Percentiles rank a stretch among this genome's conserved stretches.
These are phyloP conservation scores for Leptopilina boulardi DNA, from an alignment of 1,140 invertebrate genomes.

Conservation along the genomic window DNA sequence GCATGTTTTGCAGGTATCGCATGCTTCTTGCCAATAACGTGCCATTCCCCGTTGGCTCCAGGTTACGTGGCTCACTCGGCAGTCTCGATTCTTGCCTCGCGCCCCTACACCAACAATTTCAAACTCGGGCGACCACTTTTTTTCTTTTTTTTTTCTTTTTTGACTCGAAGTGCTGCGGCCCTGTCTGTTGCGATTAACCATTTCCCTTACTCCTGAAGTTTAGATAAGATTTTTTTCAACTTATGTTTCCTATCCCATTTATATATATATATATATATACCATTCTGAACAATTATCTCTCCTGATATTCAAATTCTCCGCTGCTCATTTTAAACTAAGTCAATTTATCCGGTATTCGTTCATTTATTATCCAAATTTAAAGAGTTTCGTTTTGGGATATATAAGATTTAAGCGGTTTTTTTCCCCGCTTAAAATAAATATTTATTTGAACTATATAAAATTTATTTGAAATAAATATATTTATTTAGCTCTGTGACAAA, in stretches of 20 bases:
- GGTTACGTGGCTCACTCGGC: slow-evolving; percentile 38
- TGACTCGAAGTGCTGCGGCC: neutral
- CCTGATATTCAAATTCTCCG: slow-evolving; percentile 22
- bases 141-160: neutral
- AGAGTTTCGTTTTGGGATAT: too few species aligned
- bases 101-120: neutral
- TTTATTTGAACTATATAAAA: too few species aligned
- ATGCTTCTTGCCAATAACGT: slow-evolving; percentile 71
- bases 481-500: too few species aligned
- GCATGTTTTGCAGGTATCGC: slow-evolving; percentile 69
- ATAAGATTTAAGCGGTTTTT: too few species aligned
- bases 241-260: slow-evolving; percentile 11
- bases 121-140: neutral
- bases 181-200: slow-evolving; percentile 19
- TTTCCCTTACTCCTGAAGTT: slow-evolving; percentile 6
- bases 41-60: slow-evolving; percentile 55
- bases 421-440: too few species aligned
- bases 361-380: too few species aligned
- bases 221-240: slow-evolving; percentile 23
- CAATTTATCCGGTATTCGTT: neutral
- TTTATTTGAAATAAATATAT: too few species aligned
- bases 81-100: slow-evolving; percentile 48
- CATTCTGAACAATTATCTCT: slow-evolving; percentile 8
- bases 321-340: neutral
- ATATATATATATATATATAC: too few species aligned